Evolutionary conservation across 2,113 vertebrate species (phyloP).

Genomic region (Myiopsitta monachus): DNA sequence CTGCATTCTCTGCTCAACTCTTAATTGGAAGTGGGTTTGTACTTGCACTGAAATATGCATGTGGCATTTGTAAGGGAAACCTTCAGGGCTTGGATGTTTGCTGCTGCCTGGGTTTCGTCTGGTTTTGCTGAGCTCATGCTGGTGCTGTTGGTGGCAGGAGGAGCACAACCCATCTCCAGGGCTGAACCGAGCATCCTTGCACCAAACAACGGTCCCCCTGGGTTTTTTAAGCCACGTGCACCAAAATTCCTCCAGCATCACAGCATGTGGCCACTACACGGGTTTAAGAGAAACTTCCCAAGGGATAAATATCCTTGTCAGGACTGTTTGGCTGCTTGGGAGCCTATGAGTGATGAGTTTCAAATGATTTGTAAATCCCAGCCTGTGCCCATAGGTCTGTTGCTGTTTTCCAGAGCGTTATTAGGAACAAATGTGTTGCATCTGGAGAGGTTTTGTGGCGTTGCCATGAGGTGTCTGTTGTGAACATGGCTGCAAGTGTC

Average conservation of each 20-base stretch:
- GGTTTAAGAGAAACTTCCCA: neutral
- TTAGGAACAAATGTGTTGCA: neutral
- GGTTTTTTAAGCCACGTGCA: fast-evolving
- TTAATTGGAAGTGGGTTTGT: fast-evolving
- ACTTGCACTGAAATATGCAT: fast-evolving
- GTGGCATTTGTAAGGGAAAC: fast-evolving
- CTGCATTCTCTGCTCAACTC: neutral
- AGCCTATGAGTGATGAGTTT: neutral
- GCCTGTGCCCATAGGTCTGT: fast-evolving
- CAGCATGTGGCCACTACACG: fast-evolving
- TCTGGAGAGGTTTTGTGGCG: fast-evolving
- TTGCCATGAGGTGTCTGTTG: neutral
- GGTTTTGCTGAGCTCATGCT: neutral
- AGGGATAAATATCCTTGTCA: neutral
- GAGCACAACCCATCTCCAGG: neutral
- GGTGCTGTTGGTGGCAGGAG: neutral
- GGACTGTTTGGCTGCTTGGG: neutral
- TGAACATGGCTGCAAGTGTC: fast-evolving
- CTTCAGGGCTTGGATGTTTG: neutral
- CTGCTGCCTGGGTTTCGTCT: fast-evolving
- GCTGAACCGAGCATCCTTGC: neutral
- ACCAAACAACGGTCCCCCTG: fast-evolving
- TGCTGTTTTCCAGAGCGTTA: neutral
- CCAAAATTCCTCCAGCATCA: fast-evolving
- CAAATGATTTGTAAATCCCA: neutral